Evolutionary conservation across 2,888 invertebrate genomes (phyloP), one percentile per base, ranked within the genome.

Genomic region (Apamea anceps): DNA sequence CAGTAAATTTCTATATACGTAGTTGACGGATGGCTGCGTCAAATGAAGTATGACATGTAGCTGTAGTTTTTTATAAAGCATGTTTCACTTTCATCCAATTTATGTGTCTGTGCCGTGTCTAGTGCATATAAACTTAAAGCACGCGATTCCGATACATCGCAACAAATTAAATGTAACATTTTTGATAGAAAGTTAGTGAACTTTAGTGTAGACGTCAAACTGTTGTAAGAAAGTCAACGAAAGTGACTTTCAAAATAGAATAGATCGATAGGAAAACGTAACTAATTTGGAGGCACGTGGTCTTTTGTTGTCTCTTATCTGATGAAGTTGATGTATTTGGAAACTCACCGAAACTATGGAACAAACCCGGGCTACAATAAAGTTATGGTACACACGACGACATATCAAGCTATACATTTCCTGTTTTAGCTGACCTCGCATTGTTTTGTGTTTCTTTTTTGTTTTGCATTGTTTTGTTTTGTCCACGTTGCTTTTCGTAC

Each of bases 181-280:
- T 89, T 89, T 72, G 63, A 77, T 88, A 85, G 88, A 89, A 89
- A 88, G 84, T 83, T 25, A 70, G 77, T 78, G 51, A 77, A 79
- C 71, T 81, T 81, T 77, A 77, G 66, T 72, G 60, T n/a, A 72
- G 77, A 72, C 42, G 63, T 60, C 68, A 71, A 73, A 80, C 18
- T 62, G 63, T 80, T 72, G n/a, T 71, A 85, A 86, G 85, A 88
- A 88, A 86, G 82, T 13, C 45, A 80, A 86, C 42, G 82, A 88
- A 87, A 86, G 88, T 80, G 12, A 66, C 82, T 88, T 88, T 88
- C 78, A 87, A 81, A 80, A 60, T 73, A 18, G 66, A 84, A 79
- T 77, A 83, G 80, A 82, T 86, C 74, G 76, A 75, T 75, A 63
- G 63, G 62, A 82, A 84, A 84, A 80, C 81, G 86, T 88, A 75